Evolutionary conservation across 2,888 invertebrate species (phyloP), one percentile per base, ranked within the genome.

Genomic region (Phorcus lineatus): DNA sequence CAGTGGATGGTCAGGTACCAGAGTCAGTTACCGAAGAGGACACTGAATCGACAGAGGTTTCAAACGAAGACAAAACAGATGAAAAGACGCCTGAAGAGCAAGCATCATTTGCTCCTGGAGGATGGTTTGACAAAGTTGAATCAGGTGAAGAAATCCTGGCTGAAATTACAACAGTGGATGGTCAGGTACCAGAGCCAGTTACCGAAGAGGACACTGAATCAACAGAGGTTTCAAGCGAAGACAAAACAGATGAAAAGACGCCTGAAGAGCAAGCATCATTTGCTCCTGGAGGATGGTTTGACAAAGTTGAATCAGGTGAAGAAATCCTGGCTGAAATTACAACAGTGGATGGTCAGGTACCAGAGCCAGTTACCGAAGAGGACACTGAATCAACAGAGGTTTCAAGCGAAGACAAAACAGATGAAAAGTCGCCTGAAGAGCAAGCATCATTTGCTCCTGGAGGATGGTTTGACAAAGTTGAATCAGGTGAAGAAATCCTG

Each of bases 51-150:
- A 62, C 24, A 28, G 28, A 28, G 22, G 11, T 28, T 28, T 11
- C 24, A 13, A 62, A 28, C 17, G 62, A 62, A 62, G 28, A 62
- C 11, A 62, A 28, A 62, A 2, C 24, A 62, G 62, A 62, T 62
- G 62, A 62, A 17, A 62, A 19, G 22, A 62, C 24, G n/a, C 16
- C 47, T 17, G 70, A n/a, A 9, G 70, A 74, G 6, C 16, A 11
- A 13, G 13, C 40, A 0, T 19, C 28, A 74, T 40, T 40, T 74
- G 70, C 47, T n/a, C 70, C 47, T 31, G 40, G 36, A n/a, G 70
- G 70, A 36, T 74, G 70, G 36, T 36, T 74, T 74, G 70, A 74
- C 70, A 74, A 74, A 31, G 70, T 74, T 40, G 62, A 62, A 62
- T 24, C 24, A 24, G 62, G 62, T 28, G 28, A 62, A 62, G 62